Base-by-base conservation (phyloP, 2,113 vertebrate genomes). In the Ageneiosus marmoratus region DNA sequence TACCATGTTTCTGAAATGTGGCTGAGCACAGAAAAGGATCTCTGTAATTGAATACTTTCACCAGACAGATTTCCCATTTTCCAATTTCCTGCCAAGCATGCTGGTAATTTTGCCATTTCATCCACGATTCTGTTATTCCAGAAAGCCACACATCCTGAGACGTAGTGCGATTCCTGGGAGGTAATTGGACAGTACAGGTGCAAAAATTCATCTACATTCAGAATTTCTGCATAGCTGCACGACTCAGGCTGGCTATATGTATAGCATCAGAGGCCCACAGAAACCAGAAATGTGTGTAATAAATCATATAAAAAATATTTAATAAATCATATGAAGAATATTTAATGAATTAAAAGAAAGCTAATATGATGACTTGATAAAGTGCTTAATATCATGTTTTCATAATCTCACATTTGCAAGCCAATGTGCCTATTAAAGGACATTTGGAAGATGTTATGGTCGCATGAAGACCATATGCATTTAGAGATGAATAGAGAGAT, bases 1-100 rank as follows among this genome's bases (percentile, higher is more conserved):
- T 86, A 86, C 85, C 85, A 86, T 84, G 79, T 86, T 84, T 88
- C 83, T 84, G 77, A 82, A 86, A 86, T 58, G 83, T 85, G 85
- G 85, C 82, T 69, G 78, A 89, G 83, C 50, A 48, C 56, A 81
- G 86, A 84, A 72, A 83, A 80, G 84, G 84, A 86, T 81, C 67
- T 58, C 76, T 83, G 85, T 88, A 87, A 88, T 85, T 89, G 84
- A 88, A 89, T 89, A 83, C 85, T 86, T 83, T 86, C 81, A 80
- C 82, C 80, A 87, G 85, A 89, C 85, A 89, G 84, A 88, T 87
- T 88, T 88, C 88, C 84, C 87, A 88, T 88, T 87, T 88, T 88
- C 82, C 82, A 87, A 86, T 87, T 87, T 89, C 88, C 88, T 87
- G 83, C 82, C 65, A 72, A 79, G 81, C 85, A 83, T 75, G 80